Conservation (phyloP, 2,113 vertebrate species). For the Puffinus mauretanicus region DNA sequence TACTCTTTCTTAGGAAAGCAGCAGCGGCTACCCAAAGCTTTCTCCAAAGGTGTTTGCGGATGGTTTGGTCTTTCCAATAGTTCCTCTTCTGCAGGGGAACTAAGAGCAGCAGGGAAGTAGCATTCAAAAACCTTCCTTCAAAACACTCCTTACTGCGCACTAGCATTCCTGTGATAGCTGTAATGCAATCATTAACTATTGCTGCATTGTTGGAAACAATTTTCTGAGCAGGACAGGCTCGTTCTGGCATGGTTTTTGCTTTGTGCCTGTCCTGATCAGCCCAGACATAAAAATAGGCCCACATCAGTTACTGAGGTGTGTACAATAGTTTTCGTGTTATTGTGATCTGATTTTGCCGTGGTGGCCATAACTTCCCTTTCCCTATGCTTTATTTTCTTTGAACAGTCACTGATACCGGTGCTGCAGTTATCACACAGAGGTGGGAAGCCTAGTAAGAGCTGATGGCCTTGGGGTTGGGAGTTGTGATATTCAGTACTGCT, state of each 20-base stretch:
- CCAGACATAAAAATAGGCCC: background rate
- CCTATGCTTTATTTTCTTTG: background rate
- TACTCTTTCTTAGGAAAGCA: background rate
- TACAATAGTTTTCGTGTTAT: accelerated
- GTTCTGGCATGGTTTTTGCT: background rate
- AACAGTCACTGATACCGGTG: accelerated
- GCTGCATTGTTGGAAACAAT: background rate
- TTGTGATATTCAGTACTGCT: background rate
- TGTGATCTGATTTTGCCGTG: background rate
- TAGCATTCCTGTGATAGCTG: background rate
- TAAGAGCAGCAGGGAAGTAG: background rate
- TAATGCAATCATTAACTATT: background rate
- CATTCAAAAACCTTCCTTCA: background rate
- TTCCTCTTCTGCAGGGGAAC: background rate
- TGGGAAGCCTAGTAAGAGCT: background rate
- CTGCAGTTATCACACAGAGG: background rate
- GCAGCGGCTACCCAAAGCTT: background rate
- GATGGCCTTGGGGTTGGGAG: background rate
- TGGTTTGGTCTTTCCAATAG: background rate
- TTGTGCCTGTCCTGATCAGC: background rate
- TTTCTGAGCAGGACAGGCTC: background rate
- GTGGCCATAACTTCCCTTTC: background rate
- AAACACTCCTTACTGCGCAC: background rate
- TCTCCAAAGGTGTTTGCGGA: background rate
- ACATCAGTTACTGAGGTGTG: background rate